These are phyloP conservation scores for Leptosomus discolor DNA, from an alignment of 2,113 vertebrate species.

Conservation along the genomic window DNA sequence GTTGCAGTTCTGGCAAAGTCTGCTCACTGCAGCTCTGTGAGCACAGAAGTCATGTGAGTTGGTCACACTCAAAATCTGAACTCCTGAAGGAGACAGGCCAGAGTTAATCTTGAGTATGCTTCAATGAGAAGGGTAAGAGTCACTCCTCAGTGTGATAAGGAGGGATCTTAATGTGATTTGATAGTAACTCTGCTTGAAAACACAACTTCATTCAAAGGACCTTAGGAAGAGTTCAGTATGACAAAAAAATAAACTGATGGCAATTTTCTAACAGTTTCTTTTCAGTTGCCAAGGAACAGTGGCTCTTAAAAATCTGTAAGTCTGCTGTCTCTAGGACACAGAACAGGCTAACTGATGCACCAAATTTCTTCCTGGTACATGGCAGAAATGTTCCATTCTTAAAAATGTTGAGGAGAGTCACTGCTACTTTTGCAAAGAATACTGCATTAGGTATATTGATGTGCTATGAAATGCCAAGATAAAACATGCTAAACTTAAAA, in stretches of 20 bases:
- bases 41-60: accelerated
- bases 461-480: background rate
- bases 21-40: too few species aligned
- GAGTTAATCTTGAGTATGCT: background rate
- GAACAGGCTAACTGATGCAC: background rate
- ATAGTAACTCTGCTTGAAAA: background rate
- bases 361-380: background rate
- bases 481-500: background rate
- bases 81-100: background rate
- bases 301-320: background rate
- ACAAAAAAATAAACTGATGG: background rate
- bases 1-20: background rate
- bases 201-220: background rate
- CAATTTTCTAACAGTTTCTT: background rate
- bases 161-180: background rate
- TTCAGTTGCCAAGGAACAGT: background rate
- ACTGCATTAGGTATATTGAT: background rate
- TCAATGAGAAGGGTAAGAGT: background rate
- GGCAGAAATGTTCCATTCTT: background rate
- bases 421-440: background rate
- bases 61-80: background rate
- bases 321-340: background rate
- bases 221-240: background rate
- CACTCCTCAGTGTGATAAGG: background rate
- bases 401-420: background rate